These are phyloP conservation scores for Ophiothrix spiculata DNA, from an alignment of 35 echinoderm and acorn worm species.

Conservation along the genomic window DNA sequence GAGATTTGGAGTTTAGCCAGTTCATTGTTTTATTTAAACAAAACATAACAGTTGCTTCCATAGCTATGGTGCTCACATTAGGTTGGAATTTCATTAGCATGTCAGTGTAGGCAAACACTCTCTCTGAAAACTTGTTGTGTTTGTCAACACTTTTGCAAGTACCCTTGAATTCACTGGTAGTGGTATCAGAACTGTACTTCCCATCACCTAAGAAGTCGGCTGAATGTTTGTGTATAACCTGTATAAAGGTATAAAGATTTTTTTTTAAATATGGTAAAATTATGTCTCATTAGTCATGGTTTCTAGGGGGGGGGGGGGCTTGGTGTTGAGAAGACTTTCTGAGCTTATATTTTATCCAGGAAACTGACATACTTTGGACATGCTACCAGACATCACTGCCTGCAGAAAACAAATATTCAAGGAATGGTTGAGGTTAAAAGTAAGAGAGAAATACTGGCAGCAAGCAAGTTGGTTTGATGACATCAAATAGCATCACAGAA, in stretches of 20 bases:
- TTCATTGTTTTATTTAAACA: neutral
- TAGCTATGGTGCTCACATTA: neutral
- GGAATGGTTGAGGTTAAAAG: neutral
- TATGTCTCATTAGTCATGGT: too few species aligned
- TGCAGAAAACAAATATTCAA: neutral
- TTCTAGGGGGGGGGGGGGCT: too few species aligned
- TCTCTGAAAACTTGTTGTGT: neutral
- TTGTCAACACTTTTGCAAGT: neutral
- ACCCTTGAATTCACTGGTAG: neutral
- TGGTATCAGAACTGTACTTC: neutral
- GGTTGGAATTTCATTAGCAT: neutral
- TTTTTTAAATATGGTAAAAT: too few species aligned
- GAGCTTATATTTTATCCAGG: too few species aligned
- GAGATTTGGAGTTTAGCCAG: neutral
- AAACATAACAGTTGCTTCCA: conserved; percentile 16
- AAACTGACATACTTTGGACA: too few species aligned
- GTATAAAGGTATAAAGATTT: too few species aligned
- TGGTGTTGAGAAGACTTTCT: too few species aligned
- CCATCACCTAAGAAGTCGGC: neutral
- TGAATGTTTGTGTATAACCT: neutral
- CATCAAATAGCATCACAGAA: too few species aligned
- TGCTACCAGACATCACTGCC: too few species aligned
- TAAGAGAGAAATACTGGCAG: too few species aligned
- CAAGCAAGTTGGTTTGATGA: too few species aligned
- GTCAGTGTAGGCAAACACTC: conserved; percentile 23